Conservation (phyloP, 2,113 vertebrate species). For the Indri indri region DNA sequence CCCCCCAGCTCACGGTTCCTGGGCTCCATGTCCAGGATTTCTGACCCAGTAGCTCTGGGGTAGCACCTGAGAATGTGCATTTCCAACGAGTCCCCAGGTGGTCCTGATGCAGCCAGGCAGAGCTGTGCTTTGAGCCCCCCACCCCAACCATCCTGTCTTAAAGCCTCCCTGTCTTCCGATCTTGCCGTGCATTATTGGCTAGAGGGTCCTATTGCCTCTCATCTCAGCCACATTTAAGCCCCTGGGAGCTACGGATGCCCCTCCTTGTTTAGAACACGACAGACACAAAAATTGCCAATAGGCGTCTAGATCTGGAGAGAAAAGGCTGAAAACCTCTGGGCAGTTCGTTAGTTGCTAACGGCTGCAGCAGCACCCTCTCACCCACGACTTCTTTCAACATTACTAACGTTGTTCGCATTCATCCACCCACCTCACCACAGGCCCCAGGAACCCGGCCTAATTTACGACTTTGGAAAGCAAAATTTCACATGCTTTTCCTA, state of each 20-base stretch:
- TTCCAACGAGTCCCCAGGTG: background rate
- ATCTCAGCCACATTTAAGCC: background rate
- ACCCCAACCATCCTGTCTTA: background rate
- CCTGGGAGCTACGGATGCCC: accelerated
- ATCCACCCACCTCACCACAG: accelerated
- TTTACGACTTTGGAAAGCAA: too few relatives aligned
- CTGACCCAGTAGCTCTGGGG: background rate
- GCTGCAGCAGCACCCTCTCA: too few relatives aligned
- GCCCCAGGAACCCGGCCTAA: background rate
- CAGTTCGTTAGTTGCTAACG: accelerated
- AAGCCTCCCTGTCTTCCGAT: background rate
- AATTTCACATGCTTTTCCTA: too few relatives aligned
- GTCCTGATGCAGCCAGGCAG: background rate
- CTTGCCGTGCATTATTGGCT: accelerated
- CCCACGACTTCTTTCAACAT: background rate
- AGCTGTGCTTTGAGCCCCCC: accelerated
- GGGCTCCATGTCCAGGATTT: background rate
- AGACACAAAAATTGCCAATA: accelerated
- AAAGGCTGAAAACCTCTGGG: background rate
- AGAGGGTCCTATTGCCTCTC: background rate
- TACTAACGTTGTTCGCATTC: accelerated
- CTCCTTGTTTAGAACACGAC: background rate
- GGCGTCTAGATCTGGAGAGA: background rate
- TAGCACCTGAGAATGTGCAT: accelerated
- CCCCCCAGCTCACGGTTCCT: background rate